Evolutionary conservation across 2,113 vertebrate species (phyloP), one percentile per base, ranked within the genome.

Genomic region (Ptilorrhoa leucosticta): DNA sequence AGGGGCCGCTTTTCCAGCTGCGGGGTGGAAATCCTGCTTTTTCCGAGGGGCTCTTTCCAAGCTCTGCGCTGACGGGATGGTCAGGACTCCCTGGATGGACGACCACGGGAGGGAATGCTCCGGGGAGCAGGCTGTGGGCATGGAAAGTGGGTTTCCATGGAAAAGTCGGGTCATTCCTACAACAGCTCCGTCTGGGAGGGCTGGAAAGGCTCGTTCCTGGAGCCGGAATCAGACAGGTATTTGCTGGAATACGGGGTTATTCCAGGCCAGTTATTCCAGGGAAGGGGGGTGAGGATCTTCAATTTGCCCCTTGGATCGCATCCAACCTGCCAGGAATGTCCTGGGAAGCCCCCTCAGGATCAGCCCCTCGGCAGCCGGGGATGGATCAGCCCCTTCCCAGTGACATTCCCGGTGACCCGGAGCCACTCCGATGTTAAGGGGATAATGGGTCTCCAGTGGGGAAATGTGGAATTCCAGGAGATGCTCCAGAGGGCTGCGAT

Each of bases 1-100:
- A 93, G 93, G 90, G 94, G 94, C 93, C 90, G 9, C 93, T 92
- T 71, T 68, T 87, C 56, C 80, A 8, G 42, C 51, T 4, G 45
- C 4, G 1, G 69, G 82, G 35, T 82, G 60, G 76, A 45, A 76
- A 71, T 60, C 86, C 89, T 68, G 28, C 44, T 76, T 56, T 87
- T 90, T 83, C 81, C 37, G 4, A 63, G 91, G 27, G 19, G 65
- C 12, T 56, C 30, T 82, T 84, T 71, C 87, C 87, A 37, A 64
- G 56, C 61, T 39, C 1, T 0, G 16, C 50, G 28, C 87, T 39
- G 66, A 12, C 2, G 1, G 63, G 47, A 23, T 40, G 3, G 63
- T 86, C 45, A 22, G 60, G 50, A 40, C 42, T 17, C 42, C 39
- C 64, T 40, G 56, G 54, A 21, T 11, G 20, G 28, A 9, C 71